phyloP scores from a whole-genome alignment of 2,888 invertebrate species.

The Hypolimnas misippus region DNA sequence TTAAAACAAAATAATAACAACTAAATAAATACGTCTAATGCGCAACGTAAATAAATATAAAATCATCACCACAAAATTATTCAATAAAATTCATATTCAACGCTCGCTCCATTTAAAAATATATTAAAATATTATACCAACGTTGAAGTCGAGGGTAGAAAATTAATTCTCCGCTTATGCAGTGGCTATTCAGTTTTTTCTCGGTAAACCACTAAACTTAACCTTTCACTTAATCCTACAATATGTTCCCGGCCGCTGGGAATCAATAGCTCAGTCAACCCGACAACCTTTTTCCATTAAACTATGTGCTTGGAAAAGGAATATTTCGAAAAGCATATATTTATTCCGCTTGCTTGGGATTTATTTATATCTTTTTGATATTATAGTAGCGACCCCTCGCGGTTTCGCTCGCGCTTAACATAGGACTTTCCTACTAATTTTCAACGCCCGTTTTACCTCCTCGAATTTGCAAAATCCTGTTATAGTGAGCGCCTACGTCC shows the following conservation, averaged over 20 bases:
- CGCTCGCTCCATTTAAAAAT: background rate
- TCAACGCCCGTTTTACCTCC: no score
- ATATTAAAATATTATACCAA: background rate
- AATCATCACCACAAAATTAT: no score
- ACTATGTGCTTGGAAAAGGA: constrained; percentile 12
- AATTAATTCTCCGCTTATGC: constrained; percentile 8
- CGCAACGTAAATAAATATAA: no score
- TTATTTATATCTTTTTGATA: no score
- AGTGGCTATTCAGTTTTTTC: constrained; percentile 3
- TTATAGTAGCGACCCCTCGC: no score
- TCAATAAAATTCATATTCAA: no score
- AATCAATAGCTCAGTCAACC: constrained; percentile 33
- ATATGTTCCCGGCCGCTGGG: constrained; percentile 22
- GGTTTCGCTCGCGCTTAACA: no score
- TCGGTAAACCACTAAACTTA: constrained; percentile 8
- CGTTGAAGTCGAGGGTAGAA: background rate
- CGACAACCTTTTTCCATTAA: constrained; percentile 32
- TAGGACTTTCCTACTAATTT: no score
- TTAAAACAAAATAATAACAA: no score
- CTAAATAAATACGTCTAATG: no score
- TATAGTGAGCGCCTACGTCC: no score
- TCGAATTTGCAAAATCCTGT: no score
- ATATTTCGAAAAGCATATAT: constrained; percentile 21
- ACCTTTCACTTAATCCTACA: constrained; percentile 34
- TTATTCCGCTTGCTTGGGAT: constrained; percentile 18